Evolutionary conservation across 92 coral and sea anemone genomes (phyloP).

Genomic region (Diadumene lineata): DNA sequence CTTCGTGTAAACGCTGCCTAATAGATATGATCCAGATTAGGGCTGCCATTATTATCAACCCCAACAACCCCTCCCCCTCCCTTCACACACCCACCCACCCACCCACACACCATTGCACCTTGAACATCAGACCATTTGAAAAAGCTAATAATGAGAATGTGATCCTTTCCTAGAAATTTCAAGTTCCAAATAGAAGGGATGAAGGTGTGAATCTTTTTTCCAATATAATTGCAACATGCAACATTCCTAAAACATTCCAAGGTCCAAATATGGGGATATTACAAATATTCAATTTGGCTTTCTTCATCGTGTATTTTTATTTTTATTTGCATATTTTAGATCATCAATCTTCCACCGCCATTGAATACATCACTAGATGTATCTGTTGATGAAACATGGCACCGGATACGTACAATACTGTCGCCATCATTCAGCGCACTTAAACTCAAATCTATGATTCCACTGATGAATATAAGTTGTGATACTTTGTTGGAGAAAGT

Average conservation of each 20-base stretch:
- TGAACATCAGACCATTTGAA: too few species aligned
- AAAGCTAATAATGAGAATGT: too few species aligned
- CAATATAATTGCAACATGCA: neutral
- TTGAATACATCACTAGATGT: slow-evolving; percentile 36
- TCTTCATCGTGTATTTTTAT: neutral
- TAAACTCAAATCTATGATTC: slow-evolving; percentile 61
- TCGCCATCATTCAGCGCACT: slow-evolving; percentile 69
- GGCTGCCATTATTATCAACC: too few species aligned
- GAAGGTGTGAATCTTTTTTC: neutral
- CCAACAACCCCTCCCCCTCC: too few species aligned
- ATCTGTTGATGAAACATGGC: slow-evolving; percentile 59
- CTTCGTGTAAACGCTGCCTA: too few species aligned
- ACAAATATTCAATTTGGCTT: neutral
- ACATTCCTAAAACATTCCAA: neutral
- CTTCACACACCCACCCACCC: too few species aligned
- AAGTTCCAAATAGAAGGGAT: neutral
- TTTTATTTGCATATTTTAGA: neutral
- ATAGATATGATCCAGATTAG: too few species aligned
- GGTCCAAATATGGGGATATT: neutral
- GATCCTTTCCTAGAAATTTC: neutral
- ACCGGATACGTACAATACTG: slow-evolving; percentile 55
- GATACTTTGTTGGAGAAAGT: slow-evolving; percentile 54
- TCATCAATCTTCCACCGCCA: slow-evolving; percentile 56
- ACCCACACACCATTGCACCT: too few species aligned
- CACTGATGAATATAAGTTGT: slow-evolving; percentile 60